Evolutionary conservation across 2,797 vertebrate species (phyloP).

Genomic region (Smutsia temminckii): DNA sequence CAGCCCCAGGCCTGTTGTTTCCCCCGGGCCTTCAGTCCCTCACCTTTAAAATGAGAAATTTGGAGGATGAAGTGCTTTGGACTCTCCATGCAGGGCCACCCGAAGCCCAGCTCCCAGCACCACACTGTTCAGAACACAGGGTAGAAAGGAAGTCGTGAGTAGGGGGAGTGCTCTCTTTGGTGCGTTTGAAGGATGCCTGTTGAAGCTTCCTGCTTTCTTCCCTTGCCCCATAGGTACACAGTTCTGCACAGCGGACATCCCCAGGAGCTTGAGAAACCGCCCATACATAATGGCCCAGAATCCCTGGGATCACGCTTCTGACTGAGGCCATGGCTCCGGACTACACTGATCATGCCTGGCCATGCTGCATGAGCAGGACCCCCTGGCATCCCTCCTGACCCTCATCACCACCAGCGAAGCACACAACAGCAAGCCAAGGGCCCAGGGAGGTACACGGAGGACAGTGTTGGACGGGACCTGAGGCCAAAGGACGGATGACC

Average conservation of each 20-base stretch:
- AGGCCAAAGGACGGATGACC: not conserved
- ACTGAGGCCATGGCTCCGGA: slow-evolving; percentile 58
- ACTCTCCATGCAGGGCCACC: not conserved
- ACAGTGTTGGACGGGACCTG: not conserved
- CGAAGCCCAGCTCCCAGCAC: not conserved
- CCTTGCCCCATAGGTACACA: slow-evolving; percentile 88
- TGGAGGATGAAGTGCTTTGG: not conserved
- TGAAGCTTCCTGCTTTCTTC: not conserved
- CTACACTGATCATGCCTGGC: slow-evolving; percentile 27
- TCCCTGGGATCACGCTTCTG: slow-evolving; percentile 96
- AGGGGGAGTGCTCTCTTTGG: rapidly evolving
- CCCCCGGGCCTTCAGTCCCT: not conserved
- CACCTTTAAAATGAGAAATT: not conserved
- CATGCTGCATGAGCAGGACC: slow-evolving; percentile 44
- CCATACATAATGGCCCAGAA: slow-evolving; percentile 90
- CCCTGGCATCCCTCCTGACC: slow-evolving; percentile 4
- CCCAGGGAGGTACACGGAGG: not conserved
- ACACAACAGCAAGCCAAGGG: not conserved
- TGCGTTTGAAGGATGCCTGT: not conserved
- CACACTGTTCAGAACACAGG: not conserved
- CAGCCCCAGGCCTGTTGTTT: not conserved
- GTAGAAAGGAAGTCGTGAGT: not conserved
- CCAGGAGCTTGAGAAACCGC: slow-evolving; percentile 90
- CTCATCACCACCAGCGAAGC: slow-evolving; percentile 26
- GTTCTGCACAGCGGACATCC: slow-evolving; percentile 92